Evolutionary conservation across 2,113 vertebrate species (phyloP).

Genomic region (Butorides virescens): DNA sequence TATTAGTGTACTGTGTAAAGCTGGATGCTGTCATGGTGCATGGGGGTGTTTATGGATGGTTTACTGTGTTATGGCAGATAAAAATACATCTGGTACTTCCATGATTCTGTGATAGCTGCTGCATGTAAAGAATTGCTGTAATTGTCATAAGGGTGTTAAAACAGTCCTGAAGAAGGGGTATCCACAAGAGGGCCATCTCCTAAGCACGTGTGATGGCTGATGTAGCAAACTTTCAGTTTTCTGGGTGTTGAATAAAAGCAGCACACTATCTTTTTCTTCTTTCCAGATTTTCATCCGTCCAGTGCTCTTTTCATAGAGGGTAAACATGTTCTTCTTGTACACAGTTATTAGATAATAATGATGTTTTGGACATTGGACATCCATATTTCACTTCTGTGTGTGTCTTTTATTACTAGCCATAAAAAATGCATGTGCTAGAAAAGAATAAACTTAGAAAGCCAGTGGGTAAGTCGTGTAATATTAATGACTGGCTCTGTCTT

Average conservation of each 20-base stretch:
- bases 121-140: background rate
- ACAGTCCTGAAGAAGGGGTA: background rate
- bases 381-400: background rate
- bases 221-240: background rate
- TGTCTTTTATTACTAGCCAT: background rate
- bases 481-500: background rate
- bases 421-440: background rate
- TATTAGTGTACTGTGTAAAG: no score
- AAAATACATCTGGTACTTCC: background rate
- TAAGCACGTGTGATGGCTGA: fast-evolving
- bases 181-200: background rate
- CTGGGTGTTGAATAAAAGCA: background rate
- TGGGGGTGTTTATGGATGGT: background rate
- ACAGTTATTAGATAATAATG: background rate
- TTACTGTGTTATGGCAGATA: background rate
- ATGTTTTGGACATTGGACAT: background rate
- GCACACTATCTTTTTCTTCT: fast-evolving
- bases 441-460: background rate
- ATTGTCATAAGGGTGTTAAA: background rate
- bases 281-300: background rate
- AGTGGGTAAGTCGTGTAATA: background rate
- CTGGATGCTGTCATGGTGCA: background rate
- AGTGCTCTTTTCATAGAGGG: background rate
- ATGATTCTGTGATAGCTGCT: background rate
- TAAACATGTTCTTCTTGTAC: background rate